Base-by-base conservation (phyloP, 1,140 invertebrate genomes). In the Cotesia vestalis region DNA sequence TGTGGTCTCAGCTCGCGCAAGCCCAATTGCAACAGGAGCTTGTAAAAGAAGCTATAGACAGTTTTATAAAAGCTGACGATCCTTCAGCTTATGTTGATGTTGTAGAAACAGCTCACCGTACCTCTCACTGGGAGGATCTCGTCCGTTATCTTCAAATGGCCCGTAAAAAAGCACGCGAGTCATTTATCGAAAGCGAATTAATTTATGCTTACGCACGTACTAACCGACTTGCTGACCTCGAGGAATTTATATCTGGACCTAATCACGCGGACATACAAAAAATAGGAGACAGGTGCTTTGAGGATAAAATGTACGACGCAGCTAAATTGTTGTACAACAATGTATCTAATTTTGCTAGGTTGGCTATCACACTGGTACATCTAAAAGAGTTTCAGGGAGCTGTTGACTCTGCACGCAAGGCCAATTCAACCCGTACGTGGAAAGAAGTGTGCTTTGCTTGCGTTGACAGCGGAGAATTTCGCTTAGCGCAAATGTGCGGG, bases 361-460 rank as follows among this genome's bases (percentile, higher is more conserved):
- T 99, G 59, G 98, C 98, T 11, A 98, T 99, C 75, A 99, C 98
- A 4, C 86, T 99, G 72, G 98, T 99, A 1, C 95, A 99, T 84
- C 87, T 99, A 46, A 98, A 97, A 86, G 98, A 99, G 86, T 99
- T 98, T 88, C 98, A 99, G 87, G 97, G 97, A 36, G 98, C 98
- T 51, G 98, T 99, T 4, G 98, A 99, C 83, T 95, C 96, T 78
- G 98, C 98, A 0, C 91, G 98, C 12, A 99, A 99, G 85, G 98
- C 98, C 0, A 99, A 99, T 86, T 95, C 96, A 67, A 99, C 98
- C 4, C 92, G 96, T 78, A 99, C 98, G 46, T 99, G 98, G 98
- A 99, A 99, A 87, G 97, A 99, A 87, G 98, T 99, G 9, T 99
- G 98, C 86, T 99, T 99, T 87, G 98, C 98, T 9, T 99, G 98